A percentile compares a stretch with the other conserved stretches of the same genome.
Evolutionary conservation across 1,140 invertebrate species (phyloP).

Genomic region (Brachionus asplanchnoidis): DNA sequence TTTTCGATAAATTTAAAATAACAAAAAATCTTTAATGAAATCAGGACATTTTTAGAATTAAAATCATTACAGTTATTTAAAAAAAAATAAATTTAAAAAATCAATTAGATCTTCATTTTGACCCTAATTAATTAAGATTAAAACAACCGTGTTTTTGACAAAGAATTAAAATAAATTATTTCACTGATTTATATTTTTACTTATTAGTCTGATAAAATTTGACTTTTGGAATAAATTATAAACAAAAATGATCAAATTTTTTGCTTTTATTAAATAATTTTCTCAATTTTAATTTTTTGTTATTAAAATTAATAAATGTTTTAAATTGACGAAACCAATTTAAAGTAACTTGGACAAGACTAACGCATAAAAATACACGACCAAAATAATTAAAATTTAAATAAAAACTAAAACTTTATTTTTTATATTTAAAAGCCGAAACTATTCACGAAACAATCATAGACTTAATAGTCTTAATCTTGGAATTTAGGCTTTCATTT

Average conservation of each 20-base stretch:
- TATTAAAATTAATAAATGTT: neutral
- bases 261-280: neutral
- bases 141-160: too few species aligned
- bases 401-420: neutral
- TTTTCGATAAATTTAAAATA: too few species aligned
- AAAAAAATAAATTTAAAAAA: too few species aligned
- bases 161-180: too few species aligned
- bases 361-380: neutral
- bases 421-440: neutral
- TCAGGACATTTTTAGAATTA: too few species aligned
- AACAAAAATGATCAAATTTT: neutral
- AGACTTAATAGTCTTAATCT: conserved; percentile 25
- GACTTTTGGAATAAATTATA: neutral
- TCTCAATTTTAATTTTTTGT: neutral
- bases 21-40: too few species aligned
- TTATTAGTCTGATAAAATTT: too few species aligned
- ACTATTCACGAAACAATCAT: neutral
- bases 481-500: conserved; percentile 19
- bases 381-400: neutral
- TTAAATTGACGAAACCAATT: neutral
- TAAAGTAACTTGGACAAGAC: neutral
- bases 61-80: too few species aligned
- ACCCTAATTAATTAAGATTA: too few species aligned
- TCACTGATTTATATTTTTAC: too few species aligned
- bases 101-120: too few species aligned